Conservation (phyloP, 2,888 invertebrate genomes). For the Beris morrisii region DNA sequence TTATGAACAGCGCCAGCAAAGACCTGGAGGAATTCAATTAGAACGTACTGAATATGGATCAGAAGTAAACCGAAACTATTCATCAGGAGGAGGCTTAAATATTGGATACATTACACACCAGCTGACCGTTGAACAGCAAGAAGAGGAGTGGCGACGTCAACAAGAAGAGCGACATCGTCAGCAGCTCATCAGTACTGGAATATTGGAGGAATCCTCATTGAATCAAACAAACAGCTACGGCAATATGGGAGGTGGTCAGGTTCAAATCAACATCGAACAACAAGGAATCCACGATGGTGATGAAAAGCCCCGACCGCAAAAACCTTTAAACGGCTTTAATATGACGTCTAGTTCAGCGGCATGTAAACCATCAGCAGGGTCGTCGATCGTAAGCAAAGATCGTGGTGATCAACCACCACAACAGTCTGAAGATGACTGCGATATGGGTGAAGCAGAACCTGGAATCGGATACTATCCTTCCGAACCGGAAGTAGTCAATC, state of each 20-base stretch:
- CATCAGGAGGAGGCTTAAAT: slow-evolving; percentile 9
- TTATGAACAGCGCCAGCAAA: slow-evolving; percentile 17
- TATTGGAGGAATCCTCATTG: slow-evolving; percentile 13
- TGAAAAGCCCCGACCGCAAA: slow-evolving; percentile 13
- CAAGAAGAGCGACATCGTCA: slow-evolving; percentile 28
- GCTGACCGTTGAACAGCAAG: slow-evolving; percentile 25
- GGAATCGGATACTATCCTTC: slow-evolving; percentile 26
- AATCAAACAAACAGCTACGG: slow-evolving; percentile 9
- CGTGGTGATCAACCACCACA: slow-evolving; percentile 56
- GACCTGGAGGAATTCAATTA: slow-evolving; percentile 4
- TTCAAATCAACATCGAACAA: not conserved
- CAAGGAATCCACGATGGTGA: slow-evolving; percentile 14
- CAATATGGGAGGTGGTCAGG: not conserved
- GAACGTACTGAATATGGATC: slow-evolving; percentile 25
- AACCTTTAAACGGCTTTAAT: slow-evolving; percentile 10
- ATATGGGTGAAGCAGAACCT: slow-evolving; percentile 48
- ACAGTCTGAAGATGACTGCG: slow-evolving; percentile 48
- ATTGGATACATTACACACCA: slow-evolving; percentile 24
- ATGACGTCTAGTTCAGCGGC: slow-evolving; percentile 32
- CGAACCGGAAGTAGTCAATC: slow-evolving; percentile 9
- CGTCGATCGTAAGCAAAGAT: slow-evolving; percentile 49
- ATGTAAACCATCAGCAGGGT: slow-evolving; percentile 39
- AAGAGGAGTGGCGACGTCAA: slow-evolving; percentile 24
- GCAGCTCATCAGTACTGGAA: slow-evolving; percentile 20
- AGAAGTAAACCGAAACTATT: slow-evolving; percentile 5